phyloP scores from a whole-genome alignment of 2,797 vertebrate genomes.

The Phataginus tricuspis region DNA sequence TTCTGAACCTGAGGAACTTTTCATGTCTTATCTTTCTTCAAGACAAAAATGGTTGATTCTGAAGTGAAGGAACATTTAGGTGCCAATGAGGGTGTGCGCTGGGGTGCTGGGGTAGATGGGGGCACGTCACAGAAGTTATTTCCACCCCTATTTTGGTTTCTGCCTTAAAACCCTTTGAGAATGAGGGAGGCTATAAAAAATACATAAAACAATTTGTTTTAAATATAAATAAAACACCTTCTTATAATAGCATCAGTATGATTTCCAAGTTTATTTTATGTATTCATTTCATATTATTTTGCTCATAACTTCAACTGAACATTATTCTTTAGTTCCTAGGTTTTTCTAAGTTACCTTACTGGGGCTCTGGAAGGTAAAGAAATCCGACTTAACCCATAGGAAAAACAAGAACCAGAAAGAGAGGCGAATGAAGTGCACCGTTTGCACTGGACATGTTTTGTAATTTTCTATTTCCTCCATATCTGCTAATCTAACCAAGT shows the following conservation, averaged over 20 bases:
- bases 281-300: background rate
- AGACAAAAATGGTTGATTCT: background rate
- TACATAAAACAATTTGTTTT: background rate
- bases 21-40: background rate
- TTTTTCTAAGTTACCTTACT: background rate
- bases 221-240: background rate
- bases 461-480: rapidly evolving
- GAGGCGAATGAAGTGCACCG: rapidly evolving
- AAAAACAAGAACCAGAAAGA: background rate
- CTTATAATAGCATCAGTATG: background rate
- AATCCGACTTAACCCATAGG: background rate
- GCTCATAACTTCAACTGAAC: background rate
- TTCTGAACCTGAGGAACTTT: background rate
- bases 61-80: rapidly evolving
- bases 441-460: background rate
- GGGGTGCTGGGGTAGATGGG: rapidly evolving
- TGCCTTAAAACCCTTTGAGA: background rate
- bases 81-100: rapidly evolving
- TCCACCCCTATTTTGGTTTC: background rate
- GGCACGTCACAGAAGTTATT: rapidly evolving
- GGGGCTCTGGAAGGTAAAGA: background rate
- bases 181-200: background rate
- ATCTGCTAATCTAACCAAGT: background rate
- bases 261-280: background rate
- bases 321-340: background rate